Evolutionary conservation across 2,888 invertebrate species (phyloP), one percentile per base, ranked within the genome.

Genomic region (Conops quadrifasciatus): DNA sequence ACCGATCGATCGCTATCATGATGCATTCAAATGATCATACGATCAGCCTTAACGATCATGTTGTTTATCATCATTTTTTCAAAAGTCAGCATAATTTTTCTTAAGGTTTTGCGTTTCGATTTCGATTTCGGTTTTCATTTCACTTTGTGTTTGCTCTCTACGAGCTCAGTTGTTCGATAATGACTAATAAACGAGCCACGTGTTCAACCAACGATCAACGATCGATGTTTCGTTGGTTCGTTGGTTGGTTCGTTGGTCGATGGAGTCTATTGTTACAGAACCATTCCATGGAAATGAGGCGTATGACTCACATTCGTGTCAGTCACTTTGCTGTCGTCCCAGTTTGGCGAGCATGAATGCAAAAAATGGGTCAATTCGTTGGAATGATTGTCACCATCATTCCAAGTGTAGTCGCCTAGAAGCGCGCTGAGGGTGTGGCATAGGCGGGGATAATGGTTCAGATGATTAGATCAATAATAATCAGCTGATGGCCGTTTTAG

Each of bases 151-250:
- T 9, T 36, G 9, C 9, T 36, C 4, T 36, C 36, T 36, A 36
- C 36, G 9, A 36, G 9, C 9, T 36, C 36, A 36, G 9, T 36
- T 36, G 36, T 36, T 36, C 5, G 9, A 9, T 47, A 26, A 63
- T 63, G 63, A 63, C 63, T 63, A 63, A 63, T 63, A 63, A 63
- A 63, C 26, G 47, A 47, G 63, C 21, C 63, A 63, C 63, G 63
- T 63, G 63, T 63, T 63, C 63, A 3, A 24, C 21, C 11, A 53
- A 53, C 53, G 9, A 26, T 11, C 28, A 58, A 9, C 58, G 36
- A 36, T 36, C 26, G 58, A 58, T 58, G 58, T 58, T 19, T 19
- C 2, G 56, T 21, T n/a, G 26, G 16, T 13, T 1, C 24, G 1
- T 21, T 24, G 24, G 9, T 15, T 24, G 28, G 58, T 26, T 28